Percentiles rank a stretch among this genome's conserved stretches.
phyloP scores from a whole-genome alignment of 2,113 vertebrate species.

The Sceloporus undulatus region DNA sequence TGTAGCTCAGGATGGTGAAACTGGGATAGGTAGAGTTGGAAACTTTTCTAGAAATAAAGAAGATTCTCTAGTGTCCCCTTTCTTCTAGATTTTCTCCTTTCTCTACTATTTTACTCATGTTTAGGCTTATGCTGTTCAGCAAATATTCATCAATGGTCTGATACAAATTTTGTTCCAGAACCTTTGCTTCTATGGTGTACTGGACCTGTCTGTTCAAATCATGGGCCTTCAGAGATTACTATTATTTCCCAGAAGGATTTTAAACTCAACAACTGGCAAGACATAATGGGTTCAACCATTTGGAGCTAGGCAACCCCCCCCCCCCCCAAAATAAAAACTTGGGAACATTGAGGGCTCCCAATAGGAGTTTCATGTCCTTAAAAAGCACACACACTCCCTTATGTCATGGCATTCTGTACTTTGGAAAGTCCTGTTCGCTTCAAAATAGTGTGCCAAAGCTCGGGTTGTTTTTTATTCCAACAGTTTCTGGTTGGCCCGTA shows the following conservation, averaged over 20 bases:
- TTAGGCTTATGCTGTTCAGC: not conserved
- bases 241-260: constrained; percentile 32
- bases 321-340: not conserved
- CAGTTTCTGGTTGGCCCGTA: too few species aligned
- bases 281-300: not conserved
- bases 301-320: too few species aligned
- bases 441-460: too few species aligned
- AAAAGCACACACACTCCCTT: too few species aligned
- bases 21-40: not conserved
- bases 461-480: too few species aligned
- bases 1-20: not conserved
- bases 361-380: not conserved
- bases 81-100: not conserved
- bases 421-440: too few species aligned
- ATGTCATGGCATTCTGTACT: too few species aligned
- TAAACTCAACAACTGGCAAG: not conserved
- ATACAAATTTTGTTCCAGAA: too few species aligned
- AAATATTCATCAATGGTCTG: too few species aligned
- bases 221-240: not conserved
- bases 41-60: not conserved
- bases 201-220: not conserved
- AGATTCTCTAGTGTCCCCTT: not conserved
- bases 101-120: not conserved
- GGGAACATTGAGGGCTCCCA: not conserved
- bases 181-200: not conserved